A percentile compares a stretch with the other conserved stretches of the same genome.
phyloP scores from a whole-genome alignment of 2,113 vertebrate genomes.

The Neodon shergylaensis region DNA sequence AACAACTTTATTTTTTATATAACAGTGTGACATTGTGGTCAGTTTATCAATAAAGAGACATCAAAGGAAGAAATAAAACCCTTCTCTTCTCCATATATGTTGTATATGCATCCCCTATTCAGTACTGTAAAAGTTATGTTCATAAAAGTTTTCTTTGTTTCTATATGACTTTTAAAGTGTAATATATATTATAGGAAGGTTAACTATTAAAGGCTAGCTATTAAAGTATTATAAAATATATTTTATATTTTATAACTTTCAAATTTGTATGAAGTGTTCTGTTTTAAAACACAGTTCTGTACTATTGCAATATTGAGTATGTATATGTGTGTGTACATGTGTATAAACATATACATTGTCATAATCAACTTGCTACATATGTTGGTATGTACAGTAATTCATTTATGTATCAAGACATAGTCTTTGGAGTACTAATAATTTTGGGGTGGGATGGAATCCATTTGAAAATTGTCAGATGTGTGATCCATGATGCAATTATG shows the following conservation, averaged over 20 bases:
- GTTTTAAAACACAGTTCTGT: background rate
- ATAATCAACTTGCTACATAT: background rate
- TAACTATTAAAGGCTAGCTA: background rate
- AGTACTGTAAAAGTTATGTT: background rate
- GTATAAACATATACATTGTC: background rate
- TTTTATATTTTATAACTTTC: conserved; percentile 3
- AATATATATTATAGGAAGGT: background rate
- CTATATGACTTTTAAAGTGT: background rate
- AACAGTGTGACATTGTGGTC: background rate
- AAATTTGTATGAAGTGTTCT: background rate
- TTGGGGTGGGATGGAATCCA: background rate
- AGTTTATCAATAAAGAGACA: background rate
- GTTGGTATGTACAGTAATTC: background rate
- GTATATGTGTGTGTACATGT: background rate
- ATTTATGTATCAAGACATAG: background rate
- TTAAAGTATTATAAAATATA: conserved; percentile 5
- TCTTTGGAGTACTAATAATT: background rate
- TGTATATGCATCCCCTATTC: background rate
- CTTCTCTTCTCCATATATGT: background rate
- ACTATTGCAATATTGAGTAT: background rate
- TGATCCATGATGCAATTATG: background rate
- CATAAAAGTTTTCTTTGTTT: background rate
- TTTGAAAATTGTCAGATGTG: background rate
- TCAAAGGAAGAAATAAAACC: background rate
- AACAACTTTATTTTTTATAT: background rate